Evolutionary conservation across 2,113 vertebrate species (phyloP).

Genomic region (Ranitomeya variabilis): DNA sequence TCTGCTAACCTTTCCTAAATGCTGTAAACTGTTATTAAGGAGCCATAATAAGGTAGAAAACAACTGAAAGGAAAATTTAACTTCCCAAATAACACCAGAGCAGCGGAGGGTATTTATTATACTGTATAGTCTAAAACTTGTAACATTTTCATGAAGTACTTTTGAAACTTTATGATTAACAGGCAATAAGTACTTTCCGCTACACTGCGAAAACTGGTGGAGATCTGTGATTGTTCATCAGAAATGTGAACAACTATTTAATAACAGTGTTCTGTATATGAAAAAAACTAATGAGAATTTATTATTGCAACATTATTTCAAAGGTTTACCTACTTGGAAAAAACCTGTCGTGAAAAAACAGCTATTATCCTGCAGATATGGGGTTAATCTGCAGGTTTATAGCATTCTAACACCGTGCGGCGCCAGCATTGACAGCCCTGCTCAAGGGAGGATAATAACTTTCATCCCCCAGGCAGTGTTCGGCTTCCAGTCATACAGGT

Average conservation of each 20-base stretch:
- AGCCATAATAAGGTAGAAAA: background rate
- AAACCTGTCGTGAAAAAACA: no score
- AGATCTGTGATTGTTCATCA: background rate
- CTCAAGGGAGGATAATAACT: no score
- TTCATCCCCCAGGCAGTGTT: no score
- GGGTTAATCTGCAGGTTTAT: no score
- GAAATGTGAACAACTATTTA: background rate
- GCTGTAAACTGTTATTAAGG: background rate
- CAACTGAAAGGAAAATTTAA: background rate
- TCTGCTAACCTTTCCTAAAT: background rate
- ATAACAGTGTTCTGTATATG: slow-evolving; percentile 6
- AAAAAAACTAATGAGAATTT: background rate
- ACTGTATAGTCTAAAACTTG: background rate
- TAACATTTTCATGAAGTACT: slow-evolving; percentile 26
- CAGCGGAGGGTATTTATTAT: background rate
- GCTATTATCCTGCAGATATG: no score
- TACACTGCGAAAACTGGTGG: background rate
- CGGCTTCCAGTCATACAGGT: no score
- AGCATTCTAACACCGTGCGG: no score
- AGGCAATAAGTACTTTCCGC: background rate
- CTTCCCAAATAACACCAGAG: background rate
- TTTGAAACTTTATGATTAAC: slow-evolving; percentile 13
- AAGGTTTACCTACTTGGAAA: no score
- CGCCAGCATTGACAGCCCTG: no score
- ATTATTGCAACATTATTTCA: background rate